These are phyloP conservation scores for Polypedilum pembai DNA, from an alignment of 1,140 invertebrate genomes.

Conservation along the genomic window DNA sequence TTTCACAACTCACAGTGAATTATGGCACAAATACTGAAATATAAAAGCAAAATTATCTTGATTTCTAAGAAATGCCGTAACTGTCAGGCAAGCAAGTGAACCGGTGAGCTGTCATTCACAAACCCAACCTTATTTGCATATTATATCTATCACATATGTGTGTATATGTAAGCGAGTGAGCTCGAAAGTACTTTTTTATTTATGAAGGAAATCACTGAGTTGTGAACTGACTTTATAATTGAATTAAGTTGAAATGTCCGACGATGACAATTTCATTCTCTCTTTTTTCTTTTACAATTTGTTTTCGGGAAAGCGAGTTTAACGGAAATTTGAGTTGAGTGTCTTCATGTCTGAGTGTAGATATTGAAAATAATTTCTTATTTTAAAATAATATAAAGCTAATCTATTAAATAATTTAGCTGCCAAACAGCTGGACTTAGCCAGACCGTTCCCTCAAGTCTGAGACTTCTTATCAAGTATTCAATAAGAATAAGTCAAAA, in stretches of 20 bases:
- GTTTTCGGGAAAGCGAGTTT: no score
- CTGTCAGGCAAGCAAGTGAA: neutral
- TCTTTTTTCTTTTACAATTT: no score
- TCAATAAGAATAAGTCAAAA: no score
- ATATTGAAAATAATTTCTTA: no score
- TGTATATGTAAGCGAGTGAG: neutral
- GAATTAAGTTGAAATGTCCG: neutral
- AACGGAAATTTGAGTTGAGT: no score
- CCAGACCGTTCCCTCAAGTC: no score
- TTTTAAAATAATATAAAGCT: no score
- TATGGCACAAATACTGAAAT: neutral
- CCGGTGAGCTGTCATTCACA: neutral
- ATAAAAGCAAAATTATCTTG: neutral
- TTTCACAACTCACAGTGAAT: neutral
- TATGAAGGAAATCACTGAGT: neutral
- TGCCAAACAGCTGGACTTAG: no score
- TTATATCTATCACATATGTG: neutral
- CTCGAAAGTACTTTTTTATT: conserved; percentile 16
- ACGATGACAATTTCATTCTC: no score
- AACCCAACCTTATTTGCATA: neutral
- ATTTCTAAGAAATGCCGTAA: conserved; percentile 6
- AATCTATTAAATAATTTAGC: no score
- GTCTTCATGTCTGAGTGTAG: no score
- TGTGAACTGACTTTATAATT: conserved; percentile 15
- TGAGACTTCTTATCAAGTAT: no score